Evolutionary conservation across 2,113 vertebrate genomes (phyloP), one percentile per base, ranked within the genome.

Genomic region (Syngnathus scovelli): DNA sequence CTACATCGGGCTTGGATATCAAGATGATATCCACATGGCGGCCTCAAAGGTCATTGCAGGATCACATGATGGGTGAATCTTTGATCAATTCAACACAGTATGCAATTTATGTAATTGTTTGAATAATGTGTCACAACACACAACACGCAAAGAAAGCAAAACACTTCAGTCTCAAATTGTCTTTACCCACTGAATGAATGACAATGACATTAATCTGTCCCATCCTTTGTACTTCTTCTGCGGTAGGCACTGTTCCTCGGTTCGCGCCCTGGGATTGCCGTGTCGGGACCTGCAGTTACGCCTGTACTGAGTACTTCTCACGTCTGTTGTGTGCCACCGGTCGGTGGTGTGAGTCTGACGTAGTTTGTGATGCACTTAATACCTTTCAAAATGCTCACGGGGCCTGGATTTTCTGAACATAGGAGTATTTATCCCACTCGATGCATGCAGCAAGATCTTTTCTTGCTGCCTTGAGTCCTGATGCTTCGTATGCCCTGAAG

Each of bases 1-100:
- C 27, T 78, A 78, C 75, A 78, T 84, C 38, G 73, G 74, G 80
- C 71, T 77, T 55, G 37, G 84, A 85, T 83, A 79, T 82, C 77
- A 79, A 86, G 78, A 80, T 81, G 85, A 85, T 86, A 86, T 80
- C 78, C 83, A 75, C 82, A 81, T 71, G 77, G 84, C 61, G 68
- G 85, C 66, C 3, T 9, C 78, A 84, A 46, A 89, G 85, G 85
- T 85, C 81, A 77, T 1, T 66, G 68, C 62, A 19, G 43, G n/a
- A 21, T 64, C 21, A 44, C 23, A 16, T 15, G 4, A 46, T 15
- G 61, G 1, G 44, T 1, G 37, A 23, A 2, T 19, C 36, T 38
- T 19, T 19, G 7, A 18, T n/a, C 19, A 43, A 41, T 41, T 41
- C 8, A 21, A n/a, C 60, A 62, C 19, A 52, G 21, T n/a, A n/a